Evolutionary conservation across 2,113 vertebrate species (phyloP).

Genomic region (Guaruba guarouba): DNA sequence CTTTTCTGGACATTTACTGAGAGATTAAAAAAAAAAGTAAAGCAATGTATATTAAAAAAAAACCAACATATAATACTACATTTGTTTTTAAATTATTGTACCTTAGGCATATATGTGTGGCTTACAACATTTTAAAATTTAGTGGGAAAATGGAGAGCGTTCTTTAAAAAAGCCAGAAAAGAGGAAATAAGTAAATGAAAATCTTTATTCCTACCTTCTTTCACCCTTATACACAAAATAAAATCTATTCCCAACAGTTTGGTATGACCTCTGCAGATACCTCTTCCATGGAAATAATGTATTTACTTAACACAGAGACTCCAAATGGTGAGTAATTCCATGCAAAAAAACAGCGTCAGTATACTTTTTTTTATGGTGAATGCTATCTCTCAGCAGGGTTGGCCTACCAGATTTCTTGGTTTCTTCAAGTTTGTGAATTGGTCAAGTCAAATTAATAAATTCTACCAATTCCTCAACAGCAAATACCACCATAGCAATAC

Average conservation of each 20-base stretch:
- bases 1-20: slow-evolving; percentile 89
- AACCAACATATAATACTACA: not conserved
- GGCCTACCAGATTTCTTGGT: not conserved
- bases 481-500: not conserved
- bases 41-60: not conserved
- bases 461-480: not conserved
- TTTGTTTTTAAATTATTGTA: not conserved
- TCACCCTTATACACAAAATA: not conserved
- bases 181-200: not conserved
- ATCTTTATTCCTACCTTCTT: not conserved
- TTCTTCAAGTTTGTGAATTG: not conserved
- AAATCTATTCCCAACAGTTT: not conserved
- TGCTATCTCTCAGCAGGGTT: not conserved
- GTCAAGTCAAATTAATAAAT: not conserved
- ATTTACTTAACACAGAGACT: not conserved
- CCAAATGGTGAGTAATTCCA: not conserved
- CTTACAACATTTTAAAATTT: not conserved
- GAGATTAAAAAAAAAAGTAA: not conserved
- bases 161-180: not conserved
- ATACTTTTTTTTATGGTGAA: not conserved
- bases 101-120: not conserved
- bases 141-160: not conserved
- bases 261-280: not conserved
- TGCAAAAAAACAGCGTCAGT: not conserved
- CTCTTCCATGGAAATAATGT: not conserved